phyloP scores from a whole-genome alignment of 2,113 vertebrate species.

The Morone saxatilis region DNA sequence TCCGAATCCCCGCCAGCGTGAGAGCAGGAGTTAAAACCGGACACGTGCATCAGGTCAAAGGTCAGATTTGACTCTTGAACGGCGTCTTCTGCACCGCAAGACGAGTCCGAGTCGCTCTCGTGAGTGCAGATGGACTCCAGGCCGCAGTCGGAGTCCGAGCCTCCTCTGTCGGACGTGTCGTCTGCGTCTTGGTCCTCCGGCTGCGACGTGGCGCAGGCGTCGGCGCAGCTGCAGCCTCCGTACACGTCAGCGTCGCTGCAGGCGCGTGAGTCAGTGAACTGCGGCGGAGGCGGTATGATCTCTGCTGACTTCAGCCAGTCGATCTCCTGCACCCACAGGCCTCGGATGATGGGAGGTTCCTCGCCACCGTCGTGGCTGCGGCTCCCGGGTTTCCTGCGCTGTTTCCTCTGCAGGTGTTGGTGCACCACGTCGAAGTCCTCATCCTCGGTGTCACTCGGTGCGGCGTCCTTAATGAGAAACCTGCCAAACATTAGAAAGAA shows the following conservation, averaged over 20 bases:
- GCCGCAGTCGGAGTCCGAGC: constrained; percentile 35
- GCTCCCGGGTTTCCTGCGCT: constrained; percentile 37
- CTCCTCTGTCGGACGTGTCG: constrained; percentile 26
- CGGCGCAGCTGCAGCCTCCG: neutral
- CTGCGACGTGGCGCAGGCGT: no score
- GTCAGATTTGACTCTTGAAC: neutral
- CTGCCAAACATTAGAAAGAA: constrained; percentile 35
- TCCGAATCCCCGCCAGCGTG: constrained; percentile 44
- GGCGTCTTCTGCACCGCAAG: constrained; percentile 19
- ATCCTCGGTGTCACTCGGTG: constrained; percentile 55
- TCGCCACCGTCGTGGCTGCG: constrained; percentile 11
- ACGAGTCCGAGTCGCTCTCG: constrained; percentile 65
- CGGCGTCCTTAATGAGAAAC: neutral
- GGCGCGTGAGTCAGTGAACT: constrained; percentile 64
- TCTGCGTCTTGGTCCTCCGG: constrained; percentile 13
- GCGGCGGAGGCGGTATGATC: constrained; percentile 76
- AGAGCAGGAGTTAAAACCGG: constrained; percentile 47
- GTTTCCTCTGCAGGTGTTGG: constrained; percentile 60
- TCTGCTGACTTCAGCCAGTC: constrained; percentile 67
- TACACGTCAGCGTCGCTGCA: constrained; percentile 83
- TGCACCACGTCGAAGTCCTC: constrained; percentile 7
- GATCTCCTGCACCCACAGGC: constrained; percentile 79
- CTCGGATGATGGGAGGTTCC: constrained; percentile 67
- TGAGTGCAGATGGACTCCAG: constrained; percentile 46
- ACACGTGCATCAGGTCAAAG: constrained; percentile 64